Conservation (phyloP, 2,797 vertebrate species). For the Capromys pilorides region DNA sequence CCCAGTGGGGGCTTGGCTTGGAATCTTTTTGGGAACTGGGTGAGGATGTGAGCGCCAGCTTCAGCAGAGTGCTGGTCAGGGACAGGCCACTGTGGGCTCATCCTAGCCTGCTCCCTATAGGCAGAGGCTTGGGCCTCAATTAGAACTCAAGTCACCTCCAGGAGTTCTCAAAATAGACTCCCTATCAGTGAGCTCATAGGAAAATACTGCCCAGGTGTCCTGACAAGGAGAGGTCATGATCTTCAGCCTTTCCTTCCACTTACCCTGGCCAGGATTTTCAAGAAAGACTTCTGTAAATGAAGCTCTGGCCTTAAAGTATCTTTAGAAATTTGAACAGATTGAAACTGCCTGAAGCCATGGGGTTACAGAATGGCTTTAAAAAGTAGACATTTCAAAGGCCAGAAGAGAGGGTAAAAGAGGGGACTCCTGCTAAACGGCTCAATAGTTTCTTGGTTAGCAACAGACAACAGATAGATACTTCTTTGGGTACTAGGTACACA, state of each 20-base stretch:
- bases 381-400: slow-evolving; percentile 61
- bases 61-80: not conserved
- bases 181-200: slow-evolving; percentile 36
- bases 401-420: not conserved
- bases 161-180: slow-evolving; percentile 65
- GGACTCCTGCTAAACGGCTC: not conserved
- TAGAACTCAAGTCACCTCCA: slow-evolving; percentile 57
- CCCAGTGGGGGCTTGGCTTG: not conserved
- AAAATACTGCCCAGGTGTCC: slow-evolving; percentile 68
- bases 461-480: not conserved
- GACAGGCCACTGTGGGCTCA: accelerated
- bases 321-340: slow-evolving; percentile 71
- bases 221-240: slow-evolving; percentile 33
- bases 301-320: slow-evolving; percentile 55
- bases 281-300: slow-evolving; percentile 61
- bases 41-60: not conserved
- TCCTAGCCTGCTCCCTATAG: not conserved
- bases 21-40: not conserved
- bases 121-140: slow-evolving; percentile 52
- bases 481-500: not conserved
- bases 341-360: slow-evolving; percentile 66
- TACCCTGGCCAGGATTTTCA: slow-evolving; percentile 10
- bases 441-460: not conserved
- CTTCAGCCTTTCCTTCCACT: slow-evolving; percentile 50
- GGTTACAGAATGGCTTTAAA: slow-evolving; percentile 55